Percentiles rank a stretch among this genome's conserved stretches.
phyloP scores from a whole-genome alignment of 2,797 vertebrate genomes.

The Sebastes baramenuke region DNA sequence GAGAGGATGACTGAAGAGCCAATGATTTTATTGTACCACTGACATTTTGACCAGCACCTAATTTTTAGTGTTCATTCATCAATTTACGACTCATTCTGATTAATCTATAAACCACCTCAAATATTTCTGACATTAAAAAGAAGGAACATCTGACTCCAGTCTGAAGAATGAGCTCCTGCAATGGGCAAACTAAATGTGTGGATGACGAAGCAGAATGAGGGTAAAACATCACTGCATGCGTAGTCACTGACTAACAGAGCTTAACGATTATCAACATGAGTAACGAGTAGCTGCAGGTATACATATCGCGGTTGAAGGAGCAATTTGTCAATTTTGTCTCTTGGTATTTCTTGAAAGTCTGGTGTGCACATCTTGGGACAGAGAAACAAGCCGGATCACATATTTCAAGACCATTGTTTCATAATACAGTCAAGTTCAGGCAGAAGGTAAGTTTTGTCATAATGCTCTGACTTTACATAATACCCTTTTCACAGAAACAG shows the following conservation, averaged over 20 bases:
- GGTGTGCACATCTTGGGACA: background rate
- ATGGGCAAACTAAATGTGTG: background rate
- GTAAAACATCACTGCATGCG: background rate
- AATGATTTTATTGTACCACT: background rate
- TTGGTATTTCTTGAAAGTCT: background rate
- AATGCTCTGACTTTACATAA: background rate
- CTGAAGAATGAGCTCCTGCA: background rate
- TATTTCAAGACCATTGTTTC: background rate
- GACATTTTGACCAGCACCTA: background rate
- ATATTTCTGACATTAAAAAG: background rate
- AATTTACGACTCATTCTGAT: background rate
- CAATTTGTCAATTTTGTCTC: background rate
- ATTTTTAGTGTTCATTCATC: background rate
- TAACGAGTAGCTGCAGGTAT: background rate
- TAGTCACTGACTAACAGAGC: background rate
- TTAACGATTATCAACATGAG: background rate
- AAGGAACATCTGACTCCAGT: background rate
- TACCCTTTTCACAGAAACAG: background rate
- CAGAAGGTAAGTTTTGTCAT: background rate
- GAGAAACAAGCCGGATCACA: slow-evolving; percentile 10
- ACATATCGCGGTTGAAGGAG: background rate
- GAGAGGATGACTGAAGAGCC: background rate
- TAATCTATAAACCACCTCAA: background rate
- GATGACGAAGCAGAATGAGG: background rate
- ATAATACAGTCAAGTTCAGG: background rate